Conservation (phyloP, 23 tunicate genomes). For the Clavelina lepadiformis region DNA sequence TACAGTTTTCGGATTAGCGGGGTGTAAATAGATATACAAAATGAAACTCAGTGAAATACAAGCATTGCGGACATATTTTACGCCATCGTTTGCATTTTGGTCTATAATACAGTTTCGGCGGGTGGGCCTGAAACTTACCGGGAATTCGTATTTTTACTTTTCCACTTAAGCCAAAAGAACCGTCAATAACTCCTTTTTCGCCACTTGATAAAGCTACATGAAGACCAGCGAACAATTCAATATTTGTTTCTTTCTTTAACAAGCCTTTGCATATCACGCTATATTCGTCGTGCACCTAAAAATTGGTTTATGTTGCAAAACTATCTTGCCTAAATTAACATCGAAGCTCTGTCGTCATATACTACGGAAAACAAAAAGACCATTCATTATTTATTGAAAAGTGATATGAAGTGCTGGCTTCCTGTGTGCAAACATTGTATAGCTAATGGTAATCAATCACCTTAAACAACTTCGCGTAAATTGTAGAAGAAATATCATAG, state of each 20-base stretch:
- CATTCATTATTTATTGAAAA: no score
- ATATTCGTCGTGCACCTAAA: conserved; percentile 82
- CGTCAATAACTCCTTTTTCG: conserved; percentile 73
- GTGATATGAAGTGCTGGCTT: no score
- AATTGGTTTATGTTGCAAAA: conserved; percentile 3
- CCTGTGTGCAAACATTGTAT: no score
- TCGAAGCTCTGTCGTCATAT: no score
- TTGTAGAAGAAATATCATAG: no score
- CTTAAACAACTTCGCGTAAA: no score
- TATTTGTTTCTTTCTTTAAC: conserved; percentile 89
- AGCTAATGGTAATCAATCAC: no score
- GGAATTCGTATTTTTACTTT: conserved; percentile 83
- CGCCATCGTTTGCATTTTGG: neutral
- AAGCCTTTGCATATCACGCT: conserved; percentile 80
- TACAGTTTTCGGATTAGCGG: no score
- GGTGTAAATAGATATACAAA: no score
- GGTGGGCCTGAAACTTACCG: conserved; percentile 16
- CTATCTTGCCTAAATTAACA: neutral
- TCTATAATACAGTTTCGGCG: neutral
- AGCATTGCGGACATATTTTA: neutral
- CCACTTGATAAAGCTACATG: conserved; percentile 75
- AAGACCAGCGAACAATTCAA: conserved; percentile 62
- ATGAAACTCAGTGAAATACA: neutral
- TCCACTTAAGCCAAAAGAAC: conserved; percentile 91
- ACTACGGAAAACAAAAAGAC: no score